A percentile compares a stretch with the other conserved stretches of the same genome.
phyloP scores from a whole-genome alignment of 2,888 invertebrate genomes.

The Schrankia costaestrigalis region DNA sequence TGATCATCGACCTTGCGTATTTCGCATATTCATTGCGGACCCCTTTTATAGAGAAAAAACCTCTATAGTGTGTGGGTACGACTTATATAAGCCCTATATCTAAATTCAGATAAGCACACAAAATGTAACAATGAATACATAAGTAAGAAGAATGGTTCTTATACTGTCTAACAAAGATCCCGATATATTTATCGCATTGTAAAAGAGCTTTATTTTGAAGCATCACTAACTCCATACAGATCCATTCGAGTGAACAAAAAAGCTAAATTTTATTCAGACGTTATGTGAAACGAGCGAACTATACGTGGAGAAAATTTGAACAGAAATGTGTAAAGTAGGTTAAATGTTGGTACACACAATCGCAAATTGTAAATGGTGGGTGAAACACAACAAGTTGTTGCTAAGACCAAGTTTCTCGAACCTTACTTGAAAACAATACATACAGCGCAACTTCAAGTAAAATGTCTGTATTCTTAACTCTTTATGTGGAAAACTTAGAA shows the following conservation, averaged over 20 bases:
- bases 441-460: neutral
- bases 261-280: constrained; percentile 10
- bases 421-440: neutral
- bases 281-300: constrained; percentile 9
- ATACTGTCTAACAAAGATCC: constrained; percentile 9
- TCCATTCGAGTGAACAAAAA: constrained; percentile 9
- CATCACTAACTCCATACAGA: constrained; percentile 19
- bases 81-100: too few species aligned
- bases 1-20: too few species aligned
- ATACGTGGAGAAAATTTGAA: too few species aligned
- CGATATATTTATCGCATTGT: constrained; percentile 14
- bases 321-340: too few species aligned
- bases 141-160: constrained; percentile 14
- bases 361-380: neutral
- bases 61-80: too few species aligned
- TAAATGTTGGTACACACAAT: too few species aligned
- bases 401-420: neutral
- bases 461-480: neutral
- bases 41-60: too few species aligned
- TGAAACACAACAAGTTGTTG: constrained; percentile 2
- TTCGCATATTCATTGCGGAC: too few species aligned
- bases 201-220: constrained; percentile 19
- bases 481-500: too few species aligned
- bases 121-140: constrained; percentile 8
- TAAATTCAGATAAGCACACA: neutral